These are phyloP conservation scores for Corythornis cristatus DNA, from an alignment of 2,113 vertebrate genomes.

Conservation along the genomic window DNA sequence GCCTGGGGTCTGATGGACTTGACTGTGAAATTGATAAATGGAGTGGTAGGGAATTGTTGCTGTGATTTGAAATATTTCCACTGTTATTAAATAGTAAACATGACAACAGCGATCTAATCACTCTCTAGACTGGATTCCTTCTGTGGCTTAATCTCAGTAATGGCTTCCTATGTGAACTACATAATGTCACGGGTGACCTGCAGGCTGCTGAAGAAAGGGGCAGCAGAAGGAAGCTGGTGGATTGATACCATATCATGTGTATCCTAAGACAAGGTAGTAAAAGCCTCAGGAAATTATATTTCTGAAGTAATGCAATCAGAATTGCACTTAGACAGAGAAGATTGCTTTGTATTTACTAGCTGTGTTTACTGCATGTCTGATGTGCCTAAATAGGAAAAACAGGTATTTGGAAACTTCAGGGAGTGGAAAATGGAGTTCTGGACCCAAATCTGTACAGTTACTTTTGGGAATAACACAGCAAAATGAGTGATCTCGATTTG, in stretches of 20 bases:
- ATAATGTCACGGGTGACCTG: background rate
- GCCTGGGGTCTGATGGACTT: background rate
- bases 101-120: constrained; percentile 21
- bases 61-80: constrained; percentile 61
- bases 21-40: constrained; percentile 35
- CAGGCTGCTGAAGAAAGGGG: background rate
- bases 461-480: constrained; percentile 68
- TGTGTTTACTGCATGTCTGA: constrained; percentile 43
- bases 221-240: background rate
- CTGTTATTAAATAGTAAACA: constrained; percentile 67
- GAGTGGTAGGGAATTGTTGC: background rate
- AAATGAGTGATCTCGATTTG: constrained; percentile 60
- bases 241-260: background rate
- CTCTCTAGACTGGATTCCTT: constrained; percentile 33
- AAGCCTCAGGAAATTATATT: constrained; percentile 57
- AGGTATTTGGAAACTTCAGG: constrained; percentile 36
- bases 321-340: constrained; percentile 37
- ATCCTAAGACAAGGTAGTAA: constrained; percentile 46
- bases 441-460: constrained; percentile 50
- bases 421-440: constrained; percentile 58
- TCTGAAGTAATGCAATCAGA: constrained; percentile 59
- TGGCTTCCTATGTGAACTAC: constrained; percentile 41
- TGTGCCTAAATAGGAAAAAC: constrained; percentile 43
- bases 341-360: constrained; percentile 52
- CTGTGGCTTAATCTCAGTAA: constrained; percentile 61